phyloP scores from a whole-genome alignment of 1,140 invertebrate species.

The Pseudomyrmex cubaensis region DNA sequence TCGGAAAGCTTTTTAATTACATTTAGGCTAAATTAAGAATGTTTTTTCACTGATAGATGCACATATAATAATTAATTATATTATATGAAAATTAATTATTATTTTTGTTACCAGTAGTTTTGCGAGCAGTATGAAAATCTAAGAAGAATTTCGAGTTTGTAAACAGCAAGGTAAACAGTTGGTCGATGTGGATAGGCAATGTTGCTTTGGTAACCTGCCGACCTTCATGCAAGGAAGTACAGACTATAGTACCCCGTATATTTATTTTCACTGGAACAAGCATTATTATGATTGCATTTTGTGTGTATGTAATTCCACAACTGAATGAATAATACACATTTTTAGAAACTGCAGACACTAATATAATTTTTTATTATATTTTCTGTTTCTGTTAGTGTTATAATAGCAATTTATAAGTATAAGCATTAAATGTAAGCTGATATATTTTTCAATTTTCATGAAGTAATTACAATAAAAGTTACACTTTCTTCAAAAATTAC shows the following conservation, averaged over 20 bases:
- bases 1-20: not conserved
- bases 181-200: constrained; percentile 93
- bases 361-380: not conserved
- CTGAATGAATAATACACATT: not conserved
- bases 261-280: constrained; percentile 81
- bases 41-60: not conserved
- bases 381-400: not conserved
- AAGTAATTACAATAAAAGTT: not conserved
- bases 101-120: constrained; percentile 89
- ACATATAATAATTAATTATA: not conserved
- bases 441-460: not conserved
- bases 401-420: not conserved
- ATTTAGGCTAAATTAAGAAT: not conserved
- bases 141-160: constrained; percentile 96
- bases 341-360: constrained; percentile 2
- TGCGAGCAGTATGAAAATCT: constrained; percentile 92
- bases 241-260: constrained; percentile 81
- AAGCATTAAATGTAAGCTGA: too few species aligned
- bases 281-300: constrained; percentile 23
- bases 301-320: not conserved
- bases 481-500: constrained; percentile 3
- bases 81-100: not conserved
- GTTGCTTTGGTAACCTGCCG: constrained; percentile 90
- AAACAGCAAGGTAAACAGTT: constrained; percentile 96
- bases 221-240: constrained; percentile 91